phyloP scores from a whole-genome alignment of 2,797 vertebrate genomes.

The Dendrocincla fuliginosa region DNA sequence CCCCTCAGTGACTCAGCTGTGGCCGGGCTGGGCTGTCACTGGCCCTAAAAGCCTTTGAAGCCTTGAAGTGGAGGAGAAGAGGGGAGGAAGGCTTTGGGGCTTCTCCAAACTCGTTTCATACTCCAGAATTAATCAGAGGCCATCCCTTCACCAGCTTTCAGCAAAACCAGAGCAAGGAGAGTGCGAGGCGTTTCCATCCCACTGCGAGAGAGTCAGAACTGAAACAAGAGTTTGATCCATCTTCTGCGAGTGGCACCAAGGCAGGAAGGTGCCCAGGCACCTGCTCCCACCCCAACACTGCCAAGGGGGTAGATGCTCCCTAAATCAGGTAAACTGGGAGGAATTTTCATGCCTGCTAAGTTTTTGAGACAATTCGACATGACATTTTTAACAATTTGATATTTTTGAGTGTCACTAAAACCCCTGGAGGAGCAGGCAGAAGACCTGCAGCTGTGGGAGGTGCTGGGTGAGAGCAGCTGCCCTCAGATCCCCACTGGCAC shows the following conservation, averaged over 20 bases:
- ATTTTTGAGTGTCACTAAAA: background rate
- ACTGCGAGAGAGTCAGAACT: accelerated
- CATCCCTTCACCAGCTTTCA: background rate
- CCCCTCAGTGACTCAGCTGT: background rate
- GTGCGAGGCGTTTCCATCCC: accelerated
- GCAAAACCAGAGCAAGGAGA: background rate
- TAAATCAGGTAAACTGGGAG: background rate
- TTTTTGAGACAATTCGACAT: background rate
- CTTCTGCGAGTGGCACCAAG: accelerated
- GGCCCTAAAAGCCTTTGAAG: background rate
- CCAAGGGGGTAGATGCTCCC: background rate
- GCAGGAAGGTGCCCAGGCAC: background rate
- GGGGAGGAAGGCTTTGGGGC: background rate
- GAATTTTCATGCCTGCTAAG: background rate
- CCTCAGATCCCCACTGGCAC: accelerated
- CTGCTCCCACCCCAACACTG: accelerated
- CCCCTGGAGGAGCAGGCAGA: background rate
- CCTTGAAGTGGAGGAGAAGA: background rate
- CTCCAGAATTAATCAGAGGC: background rate
- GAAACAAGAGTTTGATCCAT: background rate
- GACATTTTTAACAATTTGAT: background rate
- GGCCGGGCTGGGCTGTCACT: background rate
- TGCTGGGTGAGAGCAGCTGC: background rate
- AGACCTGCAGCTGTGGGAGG: background rate
- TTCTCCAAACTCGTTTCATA: background rate